These are phyloP conservation scores for Elysia crispata DNA, from an alignment of 2,888 invertebrate species.

Conservation along the genomic window DNA sequence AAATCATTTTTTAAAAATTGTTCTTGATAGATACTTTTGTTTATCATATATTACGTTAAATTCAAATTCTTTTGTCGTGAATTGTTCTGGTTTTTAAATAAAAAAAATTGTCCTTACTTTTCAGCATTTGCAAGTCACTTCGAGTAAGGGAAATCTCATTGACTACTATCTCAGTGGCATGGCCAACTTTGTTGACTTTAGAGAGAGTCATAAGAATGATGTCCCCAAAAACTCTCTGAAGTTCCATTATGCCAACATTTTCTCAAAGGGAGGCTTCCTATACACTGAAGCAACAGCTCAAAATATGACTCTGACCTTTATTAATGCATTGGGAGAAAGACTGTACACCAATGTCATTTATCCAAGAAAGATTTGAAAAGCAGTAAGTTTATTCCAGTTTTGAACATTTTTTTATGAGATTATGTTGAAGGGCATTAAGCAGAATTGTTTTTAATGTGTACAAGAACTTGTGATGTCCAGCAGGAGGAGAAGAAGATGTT, in stretches of 20 bases:
- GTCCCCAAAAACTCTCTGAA: conserved; percentile 69
- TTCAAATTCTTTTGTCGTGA: not conserved
- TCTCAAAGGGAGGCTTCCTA: conserved; percentile 74
- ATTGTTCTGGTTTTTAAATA: not conserved
- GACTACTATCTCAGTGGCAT: conserved; percentile 78
- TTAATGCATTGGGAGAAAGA: conserved; percentile 60
- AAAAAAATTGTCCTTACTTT: conserved; percentile 47
- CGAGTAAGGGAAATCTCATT: conserved; percentile 61
- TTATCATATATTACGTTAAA: not conserved
- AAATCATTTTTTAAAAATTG: too few relatives aligned
- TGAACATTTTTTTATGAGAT: too few relatives aligned
- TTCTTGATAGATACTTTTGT: too few relatives aligned
- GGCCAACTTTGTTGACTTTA: conserved; percentile 76
- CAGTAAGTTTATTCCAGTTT: too few relatives aligned
- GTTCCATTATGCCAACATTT: conserved; percentile 75
- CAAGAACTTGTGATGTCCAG: too few relatives aligned
- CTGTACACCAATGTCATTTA: conserved; percentile 63
- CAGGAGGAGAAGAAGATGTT: too few relatives aligned
- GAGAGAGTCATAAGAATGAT: conserved; percentile 66
- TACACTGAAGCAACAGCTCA: conserved; percentile 64
- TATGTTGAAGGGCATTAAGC: too few relatives aligned
- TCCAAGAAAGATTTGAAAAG: conserved; percentile 58
- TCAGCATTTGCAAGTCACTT: conserved; percentile 67
- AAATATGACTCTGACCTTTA: conserved; percentile 70
- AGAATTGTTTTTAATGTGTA: too few relatives aligned